Base-by-base conservation (phyloP, 37 sponge, comb jelly and placozoan genomes). In the Bolinopsis microptera region DNA sequence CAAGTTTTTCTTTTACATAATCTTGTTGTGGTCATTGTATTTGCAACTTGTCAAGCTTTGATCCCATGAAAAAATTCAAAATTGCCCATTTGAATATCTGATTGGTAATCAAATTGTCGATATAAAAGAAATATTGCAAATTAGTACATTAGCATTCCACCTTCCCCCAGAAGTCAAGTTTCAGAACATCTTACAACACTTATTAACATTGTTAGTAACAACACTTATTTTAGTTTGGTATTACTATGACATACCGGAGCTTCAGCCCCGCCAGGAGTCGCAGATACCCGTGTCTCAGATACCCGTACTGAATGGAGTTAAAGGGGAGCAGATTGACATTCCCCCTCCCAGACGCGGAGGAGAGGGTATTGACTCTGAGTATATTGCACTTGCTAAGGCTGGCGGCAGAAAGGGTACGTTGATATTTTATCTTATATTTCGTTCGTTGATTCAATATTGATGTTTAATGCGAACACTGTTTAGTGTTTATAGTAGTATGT, bases 401-500 rank as follows among this genome's bases (percentile, higher is more conserved):
- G 90, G 90, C 28, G 90, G 90, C 0, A 86, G 90, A 40, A 86
- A 86, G 30, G 90, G 90, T 86, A n/a, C 5, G 75, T n/a, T n/a
- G n/a, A n/a, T n/a, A n/a, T n/a, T n/a, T n/a, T 67, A 67, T 67
- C 21, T 13, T 67, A 13, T 13, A 22, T 13, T 67, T 67, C 68
- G 21, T 21, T 21, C 21, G 68, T 67, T 67, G 21, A n/a, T n/a
- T n/a, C n/a, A n/a, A n/a, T n/a, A n/a, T n/a, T n/a, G n/a, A n/a
- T n/a, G n/a, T n/a, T n/a, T n/a, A n/a, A n/a, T n/a, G n/a, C n/a
- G n/a, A n/a, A n/a, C n/a, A n/a, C n/a, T n/a, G n/a, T n/a, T n/a
- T n/a, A n/a, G n/a, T n/a, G n/a, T n/a, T n/a, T n/a, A n/a, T n/a
- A n/a, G n/a, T n/a, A n/a, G n/a, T n/a, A n/a, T n/a, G n/a, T n/a